Conservation (phyloP, 2,113 vertebrate species). For the Chionis minor region DNA sequence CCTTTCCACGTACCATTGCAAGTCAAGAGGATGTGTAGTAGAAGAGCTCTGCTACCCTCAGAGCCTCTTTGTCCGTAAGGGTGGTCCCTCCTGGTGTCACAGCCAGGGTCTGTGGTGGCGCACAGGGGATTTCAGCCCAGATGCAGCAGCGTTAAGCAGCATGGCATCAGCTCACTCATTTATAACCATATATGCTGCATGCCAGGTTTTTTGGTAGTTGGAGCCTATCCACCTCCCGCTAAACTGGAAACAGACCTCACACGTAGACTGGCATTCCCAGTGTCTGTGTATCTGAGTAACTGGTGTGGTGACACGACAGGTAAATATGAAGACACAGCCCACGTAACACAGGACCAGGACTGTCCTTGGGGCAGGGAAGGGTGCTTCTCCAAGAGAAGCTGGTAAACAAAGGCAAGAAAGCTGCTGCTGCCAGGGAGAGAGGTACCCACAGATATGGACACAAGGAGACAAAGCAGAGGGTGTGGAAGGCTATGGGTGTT, state of each 20-base stretch:
- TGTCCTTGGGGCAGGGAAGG: background rate
- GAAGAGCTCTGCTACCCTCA: background rate
- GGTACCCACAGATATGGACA: background rate
- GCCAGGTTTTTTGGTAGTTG: background rate
- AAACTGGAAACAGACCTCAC: constrained; percentile 24
- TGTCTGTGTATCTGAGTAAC: background rate
- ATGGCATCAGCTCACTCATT: background rate
- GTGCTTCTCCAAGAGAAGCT: background rate
- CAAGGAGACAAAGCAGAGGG: background rate
- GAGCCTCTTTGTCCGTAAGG: background rate
- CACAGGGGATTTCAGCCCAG: background rate
- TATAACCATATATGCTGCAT: background rate
- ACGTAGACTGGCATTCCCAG: background rate
- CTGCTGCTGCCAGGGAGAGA: background rate
- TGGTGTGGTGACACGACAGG: background rate
- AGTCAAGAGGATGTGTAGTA: rapidly evolving
- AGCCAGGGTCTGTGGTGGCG: rapidly evolving
- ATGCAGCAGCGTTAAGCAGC: background rate
- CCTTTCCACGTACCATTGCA: background rate
- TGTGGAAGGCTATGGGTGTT: background rate
- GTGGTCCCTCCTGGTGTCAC: background rate
- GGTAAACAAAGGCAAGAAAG: background rate
- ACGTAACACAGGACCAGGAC: rapidly evolving
- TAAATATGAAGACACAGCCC: background rate
- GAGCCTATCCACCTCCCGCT: background rate